These are phyloP conservation scores for Burhinus oedicnemus DNA, from an alignment of 2,113 vertebrate genomes.

Conservation along the genomic window DNA sequence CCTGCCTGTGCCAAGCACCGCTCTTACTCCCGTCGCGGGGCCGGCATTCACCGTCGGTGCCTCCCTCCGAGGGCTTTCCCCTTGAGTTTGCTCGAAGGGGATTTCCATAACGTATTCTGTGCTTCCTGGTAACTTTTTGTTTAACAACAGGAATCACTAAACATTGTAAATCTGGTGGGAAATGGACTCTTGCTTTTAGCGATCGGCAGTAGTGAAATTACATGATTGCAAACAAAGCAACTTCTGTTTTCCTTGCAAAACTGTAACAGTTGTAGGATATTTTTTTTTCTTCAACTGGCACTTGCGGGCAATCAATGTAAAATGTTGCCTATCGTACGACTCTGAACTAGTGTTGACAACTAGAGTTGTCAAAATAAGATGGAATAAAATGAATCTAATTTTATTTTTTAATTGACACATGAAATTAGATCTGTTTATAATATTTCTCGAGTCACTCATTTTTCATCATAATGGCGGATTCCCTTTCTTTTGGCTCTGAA, in stretches of 20 bases:
- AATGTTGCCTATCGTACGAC: background rate
- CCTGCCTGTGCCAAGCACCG: background rate
- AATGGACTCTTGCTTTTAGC: background rate
- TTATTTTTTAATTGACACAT: background rate
- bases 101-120: rapidly evolving
- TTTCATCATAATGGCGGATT: background rate
- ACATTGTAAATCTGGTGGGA: background rate
- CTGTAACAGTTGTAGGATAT: background rate
- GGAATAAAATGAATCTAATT: background rate
- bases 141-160: background rate
- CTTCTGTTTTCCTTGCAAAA: background rate
- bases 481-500: background rate
- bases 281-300: background rate
- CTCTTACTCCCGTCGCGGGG: rapidly evolving
- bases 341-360: background rate
- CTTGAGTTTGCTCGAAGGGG: background rate
- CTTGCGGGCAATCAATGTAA: background rate
- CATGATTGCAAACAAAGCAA: background rate
- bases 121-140: background rate
- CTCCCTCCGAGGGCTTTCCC: background rate
- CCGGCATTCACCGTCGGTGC: rapidly evolving
- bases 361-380: background rate
- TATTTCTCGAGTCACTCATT: background rate
- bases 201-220: background rate
- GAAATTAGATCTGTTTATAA: background rate